phyloP scores from a whole-genome alignment of 2,888 invertebrate species.

The Dryadula phaetusa region DNA sequence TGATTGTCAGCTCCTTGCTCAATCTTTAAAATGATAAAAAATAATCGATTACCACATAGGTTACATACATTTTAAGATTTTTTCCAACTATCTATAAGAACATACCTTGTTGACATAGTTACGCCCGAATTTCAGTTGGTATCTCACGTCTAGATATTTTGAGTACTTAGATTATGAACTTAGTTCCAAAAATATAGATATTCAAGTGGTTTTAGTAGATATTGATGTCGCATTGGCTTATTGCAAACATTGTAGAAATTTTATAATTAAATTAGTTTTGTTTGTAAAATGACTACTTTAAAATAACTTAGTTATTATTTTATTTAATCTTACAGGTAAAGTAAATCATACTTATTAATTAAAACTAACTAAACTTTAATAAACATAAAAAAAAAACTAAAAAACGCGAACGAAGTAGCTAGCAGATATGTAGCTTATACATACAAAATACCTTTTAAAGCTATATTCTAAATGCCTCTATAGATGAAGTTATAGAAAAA shows the following conservation, averaged over 20 bases:
- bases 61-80: slow-evolving; percentile 52
- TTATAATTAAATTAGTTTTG: no score
- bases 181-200: slow-evolving; percentile 21
- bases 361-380: no score
- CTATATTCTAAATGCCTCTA: neutral
- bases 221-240: no score
- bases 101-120: slow-evolving; percentile 59
- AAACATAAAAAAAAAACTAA: no score
- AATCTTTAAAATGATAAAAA: slow-evolving; percentile 62
- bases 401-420: neutral
- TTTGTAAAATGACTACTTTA: no score
- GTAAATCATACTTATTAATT: no score
- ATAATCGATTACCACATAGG: slow-evolving; percentile 45
- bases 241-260: no score
- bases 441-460: neutral
- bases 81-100: slow-evolving; percentile 29
- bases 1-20: slow-evolving; percentile 57
- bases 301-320: no score
- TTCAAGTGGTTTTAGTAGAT: slow-evolving; percentile 6
- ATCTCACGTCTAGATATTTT: slow-evolving; percentile 57
- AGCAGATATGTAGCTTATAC: neutral
- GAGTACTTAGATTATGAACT: slow-evolving; percentile 35
- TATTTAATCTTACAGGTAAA: no score
- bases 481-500: slow-evolving; percentile 4
- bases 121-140: slow-evolving; percentile 53